Percentiles rank a stretch among this genome's conserved stretches.
Evolutionary conservation across 2,888 invertebrate species (phyloP).

Genomic region (Sinotaia quadrata): DNA sequence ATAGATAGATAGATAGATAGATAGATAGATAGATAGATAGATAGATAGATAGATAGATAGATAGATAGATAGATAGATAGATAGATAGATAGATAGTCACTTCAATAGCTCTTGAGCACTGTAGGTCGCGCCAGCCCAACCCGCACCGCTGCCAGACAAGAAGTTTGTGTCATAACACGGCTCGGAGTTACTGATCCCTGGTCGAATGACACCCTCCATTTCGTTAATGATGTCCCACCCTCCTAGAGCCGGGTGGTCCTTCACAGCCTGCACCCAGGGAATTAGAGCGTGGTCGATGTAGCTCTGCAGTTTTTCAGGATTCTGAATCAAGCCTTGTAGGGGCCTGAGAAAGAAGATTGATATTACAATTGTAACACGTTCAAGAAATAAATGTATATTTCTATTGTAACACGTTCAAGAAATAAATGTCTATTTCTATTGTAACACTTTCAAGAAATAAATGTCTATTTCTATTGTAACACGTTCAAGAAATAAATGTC

Average conservation of each 20-base stretch:
- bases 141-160: slow-evolving; percentile 53
- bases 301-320: slow-evolving; percentile 54
- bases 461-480: too few species aligned
- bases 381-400: too few species aligned
- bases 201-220: slow-evolving; percentile 54
- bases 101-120: slow-evolving; percentile 49
- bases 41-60: too few species aligned
- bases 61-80: too few species aligned
- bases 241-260: slow-evolving; percentile 54
- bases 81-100: too few species aligned
- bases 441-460: too few species aligned
- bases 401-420: too few species aligned
- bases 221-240: slow-evolving; percentile 66
- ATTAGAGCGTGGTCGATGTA: slow-evolving; percentile 58
- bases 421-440: too few species aligned
- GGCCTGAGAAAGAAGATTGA: not conserved
- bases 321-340: slow-evolving; percentile 36
- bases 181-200: slow-evolving; percentile 40
- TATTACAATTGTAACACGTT: too few species aligned
- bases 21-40: too few species aligned
- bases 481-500: too few species aligned
- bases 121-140: slow-evolving; percentile 54
- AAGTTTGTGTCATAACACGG: slow-evolving; percentile 54
- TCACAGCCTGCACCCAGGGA: slow-evolving; percentile 56
- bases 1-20: too few species aligned